Percentiles rank a stretch among this genome's conserved stretches.
These are phyloP conservation scores for Holacanthus passer DNA, from an alignment of 2,113 vertebrate genomes.

Conservation along the genomic window DNA sequence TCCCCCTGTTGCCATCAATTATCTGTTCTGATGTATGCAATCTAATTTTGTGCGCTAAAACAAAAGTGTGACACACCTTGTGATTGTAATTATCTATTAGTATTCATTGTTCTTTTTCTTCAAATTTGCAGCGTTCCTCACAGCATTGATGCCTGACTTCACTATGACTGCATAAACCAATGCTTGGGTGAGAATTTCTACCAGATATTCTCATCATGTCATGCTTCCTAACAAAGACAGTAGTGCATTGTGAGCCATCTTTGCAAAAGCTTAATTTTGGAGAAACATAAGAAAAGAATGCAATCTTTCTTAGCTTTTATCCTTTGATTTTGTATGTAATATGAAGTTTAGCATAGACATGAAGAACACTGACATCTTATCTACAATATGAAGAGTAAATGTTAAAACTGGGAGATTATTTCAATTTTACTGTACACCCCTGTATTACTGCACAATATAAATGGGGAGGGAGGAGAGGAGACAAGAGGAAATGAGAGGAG, in stretches of 20 bases:
- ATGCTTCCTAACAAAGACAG: neutral
- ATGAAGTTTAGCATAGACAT: neutral
- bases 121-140: slow-evolving; percentile 2
- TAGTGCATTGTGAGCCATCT: neutral
- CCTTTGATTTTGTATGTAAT: neutral
- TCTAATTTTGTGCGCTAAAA: slow-evolving; percentile 57
- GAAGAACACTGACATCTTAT: neutral
- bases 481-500: neutral
- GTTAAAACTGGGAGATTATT: neutral
- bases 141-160: neutral
- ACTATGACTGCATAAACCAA: slow-evolving; percentile 15
- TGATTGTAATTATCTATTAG: slow-evolving; percentile 55
- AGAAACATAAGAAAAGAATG: neutral
- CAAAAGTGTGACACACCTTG: slow-evolving; percentile 58
- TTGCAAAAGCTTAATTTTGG: neutral
- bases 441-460: neutral
- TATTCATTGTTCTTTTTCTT: slow-evolving; percentile 32
- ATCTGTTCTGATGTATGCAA: slow-evolving; percentile 65
- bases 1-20: slow-evolving; percentile 70
- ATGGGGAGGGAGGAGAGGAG: neutral
- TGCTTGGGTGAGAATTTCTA: slow-evolving; percentile 11
- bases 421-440: neutral
- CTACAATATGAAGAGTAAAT: neutral
- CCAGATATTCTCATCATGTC: slow-evolving; percentile 6
- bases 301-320: neutral